These are phyloP conservation scores for Acanthis flammea DNA, from an alignment of 2,797 vertebrate species.

Conservation along the genomic window DNA sequence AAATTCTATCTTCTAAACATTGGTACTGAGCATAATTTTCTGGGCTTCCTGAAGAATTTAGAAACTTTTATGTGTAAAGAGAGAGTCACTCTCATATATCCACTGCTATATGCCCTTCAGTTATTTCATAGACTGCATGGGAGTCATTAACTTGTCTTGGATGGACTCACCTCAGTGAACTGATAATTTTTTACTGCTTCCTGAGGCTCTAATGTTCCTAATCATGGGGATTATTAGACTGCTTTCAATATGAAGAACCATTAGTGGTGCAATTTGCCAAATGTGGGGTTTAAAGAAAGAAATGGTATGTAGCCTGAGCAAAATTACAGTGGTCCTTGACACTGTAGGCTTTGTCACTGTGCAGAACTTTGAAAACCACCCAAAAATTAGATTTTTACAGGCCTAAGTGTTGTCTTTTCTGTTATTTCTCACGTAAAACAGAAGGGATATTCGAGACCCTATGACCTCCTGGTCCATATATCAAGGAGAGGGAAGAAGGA, in stretches of 20 bases:
- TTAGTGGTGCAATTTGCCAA: not conserved
- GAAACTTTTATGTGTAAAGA: not conserved
- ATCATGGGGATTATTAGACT: not conserved
- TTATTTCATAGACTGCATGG: not conserved
- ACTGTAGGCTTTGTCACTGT: not conserved
- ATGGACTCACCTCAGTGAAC: not conserved
- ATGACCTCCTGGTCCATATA: not conserved
- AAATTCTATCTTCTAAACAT: not conserved
- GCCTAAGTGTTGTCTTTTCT: not conserved
- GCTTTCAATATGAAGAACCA: not conserved
- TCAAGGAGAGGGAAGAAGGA: not conserved
- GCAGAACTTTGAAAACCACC: not conserved
- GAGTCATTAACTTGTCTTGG: not conserved
- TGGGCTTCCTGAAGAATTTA: not conserved
- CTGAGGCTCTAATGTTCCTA: not conserved
- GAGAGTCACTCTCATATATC: not conserved
- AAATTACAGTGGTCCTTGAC: not conserved
- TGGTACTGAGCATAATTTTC: not conserved
- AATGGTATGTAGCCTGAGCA: not conserved
- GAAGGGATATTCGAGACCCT: not conserved
- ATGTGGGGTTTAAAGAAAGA: not conserved
- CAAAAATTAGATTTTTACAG: not conserved
- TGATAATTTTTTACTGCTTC: not conserved
- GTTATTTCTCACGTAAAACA: not conserved
- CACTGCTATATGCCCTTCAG: not conserved